Evolutionary conservation across 2,113 vertebrate genomes (phyloP).

Genomic region (Sardina pilchardus): DNA sequence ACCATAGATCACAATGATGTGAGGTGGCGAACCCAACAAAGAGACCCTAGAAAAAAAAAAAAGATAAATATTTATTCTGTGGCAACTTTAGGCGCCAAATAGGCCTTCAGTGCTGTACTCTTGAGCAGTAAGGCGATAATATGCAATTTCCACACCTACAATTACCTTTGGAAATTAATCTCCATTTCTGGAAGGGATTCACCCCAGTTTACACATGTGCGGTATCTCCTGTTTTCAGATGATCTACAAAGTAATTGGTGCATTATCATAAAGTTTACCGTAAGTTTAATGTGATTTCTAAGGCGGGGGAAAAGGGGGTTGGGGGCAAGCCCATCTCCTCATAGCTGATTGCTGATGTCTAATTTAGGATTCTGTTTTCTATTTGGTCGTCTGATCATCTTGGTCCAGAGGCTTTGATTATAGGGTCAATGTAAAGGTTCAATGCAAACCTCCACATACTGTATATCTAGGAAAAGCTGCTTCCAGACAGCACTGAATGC

Average conservation of each 20-base stretch:
- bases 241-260: constrained; percentile 53
- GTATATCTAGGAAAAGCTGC: background rate
- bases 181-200: constrained; percentile 67
- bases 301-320: background rate
- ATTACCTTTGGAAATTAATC: constrained; percentile 72
- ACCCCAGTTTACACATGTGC: constrained; percentile 58
- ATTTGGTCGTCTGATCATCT: background rate
- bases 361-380: background rate
- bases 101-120: constrained; percentile 60
- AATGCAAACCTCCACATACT: too few relatives aligned
- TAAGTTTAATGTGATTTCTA: constrained; percentile 3
- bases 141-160: constrained; percentile 68
- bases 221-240: constrained; percentile 56
- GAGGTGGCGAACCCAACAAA: constrained; percentile 69
- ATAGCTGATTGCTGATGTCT: background rate
- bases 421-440: background rate
- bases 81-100: constrained; percentile 61
- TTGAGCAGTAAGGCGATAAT: constrained; percentile 68
- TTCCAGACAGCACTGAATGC: background rate
- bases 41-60: constrained; percentile 57
- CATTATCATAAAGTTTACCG: constrained; percentile 31
- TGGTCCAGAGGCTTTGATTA: background rate
- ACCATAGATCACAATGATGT: constrained; percentile 67
- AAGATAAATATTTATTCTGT: constrained; percentile 68
- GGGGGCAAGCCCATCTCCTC: background rate